Evolutionary conservation across 64 coral and sea anemone genomes (phyloP).

Genomic region (Orbicella faveolata): DNA sequence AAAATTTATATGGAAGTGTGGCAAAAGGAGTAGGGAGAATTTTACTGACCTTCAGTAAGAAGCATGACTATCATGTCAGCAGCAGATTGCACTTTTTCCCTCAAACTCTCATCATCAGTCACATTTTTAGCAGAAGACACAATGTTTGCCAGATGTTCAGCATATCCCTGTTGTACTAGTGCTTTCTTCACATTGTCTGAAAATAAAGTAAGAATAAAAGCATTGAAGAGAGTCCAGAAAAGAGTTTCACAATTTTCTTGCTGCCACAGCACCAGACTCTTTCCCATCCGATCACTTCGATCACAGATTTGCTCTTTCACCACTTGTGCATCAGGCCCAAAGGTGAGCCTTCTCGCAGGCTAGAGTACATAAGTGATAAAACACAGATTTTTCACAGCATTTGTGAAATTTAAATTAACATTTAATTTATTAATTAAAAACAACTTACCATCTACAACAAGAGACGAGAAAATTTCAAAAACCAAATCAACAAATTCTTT

Average conservation of each 20-base stretch:
- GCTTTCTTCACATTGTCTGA: constrained; percentile 84
- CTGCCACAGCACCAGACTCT: too few relatives aligned
- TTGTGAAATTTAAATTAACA: too few relatives aligned
- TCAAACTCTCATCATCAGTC: constrained; percentile 49
- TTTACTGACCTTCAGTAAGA: constrained; percentile 65
- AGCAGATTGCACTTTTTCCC: constrained; percentile 65
- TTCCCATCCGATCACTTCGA: too few relatives aligned
- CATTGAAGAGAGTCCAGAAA: not conserved
- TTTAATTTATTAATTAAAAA: not conserved
- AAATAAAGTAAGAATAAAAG: not conserved
- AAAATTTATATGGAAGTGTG: too few relatives aligned
- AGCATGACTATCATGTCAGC: constrained; percentile 85
- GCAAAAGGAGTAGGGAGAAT: not conserved
- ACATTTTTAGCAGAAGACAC: constrained; percentile 50
- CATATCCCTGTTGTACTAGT: constrained; percentile 56
- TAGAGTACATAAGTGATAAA: too few relatives aligned
- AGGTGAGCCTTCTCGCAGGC: too few relatives aligned
- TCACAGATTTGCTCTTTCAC: too few relatives aligned
- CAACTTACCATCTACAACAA: constrained; percentile 74
- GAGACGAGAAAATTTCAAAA: constrained; percentile 59
- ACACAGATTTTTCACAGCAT: too few relatives aligned
- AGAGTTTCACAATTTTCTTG: too few relatives aligned
- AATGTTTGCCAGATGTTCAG: constrained; percentile 59
- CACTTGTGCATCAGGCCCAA: too few relatives aligned
- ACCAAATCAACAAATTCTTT: constrained; percentile 72